Evolutionary conservation across 1,140 invertebrate species (phyloP), one percentile per base, ranked within the genome.

Genomic region (Mactra quadrangularis): DNA sequence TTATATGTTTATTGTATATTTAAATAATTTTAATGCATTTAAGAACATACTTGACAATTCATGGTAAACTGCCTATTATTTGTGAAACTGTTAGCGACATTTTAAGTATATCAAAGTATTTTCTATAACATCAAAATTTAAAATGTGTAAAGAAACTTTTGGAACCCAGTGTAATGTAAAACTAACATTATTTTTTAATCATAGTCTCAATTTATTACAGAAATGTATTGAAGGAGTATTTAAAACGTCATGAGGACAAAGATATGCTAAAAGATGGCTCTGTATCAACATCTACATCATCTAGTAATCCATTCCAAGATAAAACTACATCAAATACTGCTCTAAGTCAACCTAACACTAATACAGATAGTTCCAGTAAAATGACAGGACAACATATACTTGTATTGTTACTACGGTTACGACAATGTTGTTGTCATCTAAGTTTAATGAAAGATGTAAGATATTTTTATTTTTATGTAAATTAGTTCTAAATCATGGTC

Each of bases 341-440:
- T 29, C 38, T 29, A 25, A 27, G 47, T 17, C 35, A 22, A n/a
- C 22, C 64, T 17, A 1, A 22, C 15, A 3, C 38, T 31, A n/a
- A 22, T 11, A 15, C 15, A 11, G 31, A 27, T 17, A 75, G 60
- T 22, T 19, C 29, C 13, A 22, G 50, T 11, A 38, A 27, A 3
- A 3, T 62, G 25, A 29, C 47, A 29, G 33, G 50, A 45, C 85
- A 86, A 45, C 78, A 88, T 89, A 96, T 98, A 89, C 93, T 98
- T 74, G 95, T 97, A 0, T 93, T 98, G 0, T 89, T 98, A 17
- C 90, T 98, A n/a, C 94, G 97, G 25, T 91, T 98, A 62, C 94
- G 97, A 7, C 98, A 98, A 91, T 95, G 97, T 66, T 98, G 97
- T 91, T 96, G 96, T 89, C 97, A 98, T 94, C 96, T 97, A 0